These are phyloP conservation scores for Macropodus opercularis DNA, from an alignment of 2,797 vertebrate species.

Conservation along the genomic window DNA sequence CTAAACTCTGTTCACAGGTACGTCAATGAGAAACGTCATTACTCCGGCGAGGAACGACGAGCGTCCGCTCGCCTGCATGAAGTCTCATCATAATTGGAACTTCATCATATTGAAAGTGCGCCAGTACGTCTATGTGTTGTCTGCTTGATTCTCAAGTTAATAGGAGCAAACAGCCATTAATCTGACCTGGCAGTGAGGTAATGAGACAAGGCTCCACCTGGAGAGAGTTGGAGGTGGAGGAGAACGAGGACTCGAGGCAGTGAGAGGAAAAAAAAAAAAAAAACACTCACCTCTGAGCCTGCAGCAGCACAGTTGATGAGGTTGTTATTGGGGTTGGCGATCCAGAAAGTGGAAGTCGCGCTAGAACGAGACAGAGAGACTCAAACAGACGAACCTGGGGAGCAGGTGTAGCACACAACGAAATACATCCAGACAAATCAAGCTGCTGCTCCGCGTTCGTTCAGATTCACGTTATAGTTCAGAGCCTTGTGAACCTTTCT, in stretches of 20 bases:
- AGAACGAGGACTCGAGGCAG: background rate
- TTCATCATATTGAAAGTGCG: constrained; percentile 36
- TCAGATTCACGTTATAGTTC: no score
- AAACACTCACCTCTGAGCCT: constrained; percentile 90
- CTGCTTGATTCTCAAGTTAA: constrained; percentile 43
- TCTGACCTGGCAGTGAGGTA: constrained; percentile 56
- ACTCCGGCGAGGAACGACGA: constrained; percentile 28
- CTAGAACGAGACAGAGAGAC: constrained; percentile 65
- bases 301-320: constrained; percentile 89
- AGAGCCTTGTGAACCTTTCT: no score
- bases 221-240: constrained; percentile 5
- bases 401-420: no score
- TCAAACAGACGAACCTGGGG: no score
- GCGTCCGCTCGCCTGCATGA: constrained; percentile 27
- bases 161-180: constrained; percentile 54
- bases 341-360: constrained; percentile 95
- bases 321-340: constrained; percentile 95
- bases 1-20: constrained; percentile 1
- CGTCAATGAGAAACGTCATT: constrained; percentile 53
- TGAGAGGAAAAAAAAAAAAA: background rate
- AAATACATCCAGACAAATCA: no score
- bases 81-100: constrained; percentile 56
- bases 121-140: constrained; percentile 34
- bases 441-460: no score
- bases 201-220: constrained; percentile 56